Percentiles rank a stretch among this genome's conserved stretches.
Evolutionary conservation across 2,113 vertebrate genomes (phyloP).

Genomic region (Sporophila hypoxantha): DNA sequence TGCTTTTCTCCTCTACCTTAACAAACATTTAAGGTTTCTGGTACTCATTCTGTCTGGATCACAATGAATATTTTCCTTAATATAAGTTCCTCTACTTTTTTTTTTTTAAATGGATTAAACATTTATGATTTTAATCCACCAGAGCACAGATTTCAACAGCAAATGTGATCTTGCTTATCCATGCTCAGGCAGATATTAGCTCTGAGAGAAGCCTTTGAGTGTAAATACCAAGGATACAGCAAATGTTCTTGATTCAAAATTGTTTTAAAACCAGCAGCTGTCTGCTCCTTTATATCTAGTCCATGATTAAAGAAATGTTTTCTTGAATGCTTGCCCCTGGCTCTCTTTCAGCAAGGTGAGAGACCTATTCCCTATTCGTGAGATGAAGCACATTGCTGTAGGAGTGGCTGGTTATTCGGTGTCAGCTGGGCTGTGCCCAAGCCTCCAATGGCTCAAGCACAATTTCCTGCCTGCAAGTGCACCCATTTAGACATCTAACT

Average conservation of each 20-base stretch:
- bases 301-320: not conserved
- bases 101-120: not conserved
- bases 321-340: not conserved
- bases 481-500: not conserved
- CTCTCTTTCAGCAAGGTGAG: not conserved
- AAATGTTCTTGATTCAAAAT: slow-evolving; percentile 23
- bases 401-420: not conserved
- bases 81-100: not conserved
- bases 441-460: not conserved
- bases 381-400: not conserved
- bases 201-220: slow-evolving; percentile 27
- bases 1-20: not conserved
- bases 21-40: not conserved
- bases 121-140: not conserved
- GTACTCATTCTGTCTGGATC: not conserved
- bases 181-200: not conserved
- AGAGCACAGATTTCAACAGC: slow-evolving; percentile 6
- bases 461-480: not conserved
- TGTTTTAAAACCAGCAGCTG: slow-evolving; percentile 25
- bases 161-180: not conserved
- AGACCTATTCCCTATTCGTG: not conserved
- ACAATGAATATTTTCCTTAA: not conserved
- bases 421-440: not conserved
- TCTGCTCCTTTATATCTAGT: not conserved
- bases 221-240: slow-evolving; percentile 4